Evolutionary conservation across 2,888 invertebrate genomes (phyloP).

Genomic region (Mantis religiosa): DNA sequence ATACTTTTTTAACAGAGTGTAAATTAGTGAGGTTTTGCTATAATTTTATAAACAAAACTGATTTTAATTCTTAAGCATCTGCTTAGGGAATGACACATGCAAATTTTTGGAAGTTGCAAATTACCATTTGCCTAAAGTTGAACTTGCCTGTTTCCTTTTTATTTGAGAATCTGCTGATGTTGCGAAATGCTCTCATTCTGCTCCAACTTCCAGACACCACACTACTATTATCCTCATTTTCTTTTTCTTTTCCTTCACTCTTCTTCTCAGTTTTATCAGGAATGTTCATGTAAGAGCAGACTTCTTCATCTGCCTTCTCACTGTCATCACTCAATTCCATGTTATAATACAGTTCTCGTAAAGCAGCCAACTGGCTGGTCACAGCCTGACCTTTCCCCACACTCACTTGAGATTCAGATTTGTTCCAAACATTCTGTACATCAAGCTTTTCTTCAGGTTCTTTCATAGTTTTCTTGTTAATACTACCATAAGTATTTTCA

Average conservation of each 20-base stretch:
- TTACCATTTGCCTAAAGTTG: background rate
- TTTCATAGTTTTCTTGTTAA: background rate
- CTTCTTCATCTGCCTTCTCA: slow-evolving; percentile 57
- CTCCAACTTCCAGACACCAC: slow-evolving; percentile 56
- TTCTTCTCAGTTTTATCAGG: background rate
- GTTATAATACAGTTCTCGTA: slow-evolving; percentile 44
- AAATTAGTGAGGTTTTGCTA: too few species aligned
- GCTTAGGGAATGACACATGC: background rate
- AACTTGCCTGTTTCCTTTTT: slow-evolving; percentile 10
- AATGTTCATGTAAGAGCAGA: slow-evolving; percentile 50
- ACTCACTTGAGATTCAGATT: background rate
- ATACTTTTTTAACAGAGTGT: too few species aligned
- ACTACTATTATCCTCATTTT: slow-evolving; percentile 42
- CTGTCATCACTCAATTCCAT: slow-evolving; percentile 48
- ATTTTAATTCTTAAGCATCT: too few species aligned
- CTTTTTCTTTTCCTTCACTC: slow-evolving; percentile 36
- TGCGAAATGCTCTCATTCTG: slow-evolving; percentile 46
- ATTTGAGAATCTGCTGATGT: background rate
- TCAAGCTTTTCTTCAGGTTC: background rate
- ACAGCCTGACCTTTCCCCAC: background rate
- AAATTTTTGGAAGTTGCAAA: background rate
- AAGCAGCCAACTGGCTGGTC: slow-evolving; percentile 40
- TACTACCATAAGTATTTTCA: background rate
- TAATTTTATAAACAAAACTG: too few species aligned
- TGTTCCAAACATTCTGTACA: background rate